Conservation (phyloP, 2,113 vertebrate species). For the Puntigrus tetrazona region DNA sequence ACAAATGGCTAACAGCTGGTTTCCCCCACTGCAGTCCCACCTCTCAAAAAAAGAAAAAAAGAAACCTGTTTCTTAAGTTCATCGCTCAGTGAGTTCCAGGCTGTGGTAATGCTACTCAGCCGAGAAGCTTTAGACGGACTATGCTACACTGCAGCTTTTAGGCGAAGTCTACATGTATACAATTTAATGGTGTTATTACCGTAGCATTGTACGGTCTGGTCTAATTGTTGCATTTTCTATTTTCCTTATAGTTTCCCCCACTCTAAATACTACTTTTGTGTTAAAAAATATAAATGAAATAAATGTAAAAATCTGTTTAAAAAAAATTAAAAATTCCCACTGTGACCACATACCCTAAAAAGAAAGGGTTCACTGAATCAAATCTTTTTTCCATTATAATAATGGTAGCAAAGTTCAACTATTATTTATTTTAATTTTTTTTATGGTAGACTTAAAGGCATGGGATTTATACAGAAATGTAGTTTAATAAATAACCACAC, state of each 20-base stretch:
- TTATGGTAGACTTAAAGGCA: neutral
- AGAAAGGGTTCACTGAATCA: neutral
- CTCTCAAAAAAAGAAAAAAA: slow-evolving; percentile 50
- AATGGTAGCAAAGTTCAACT: neutral
- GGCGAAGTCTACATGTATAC: neutral
- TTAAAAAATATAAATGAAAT: no score
- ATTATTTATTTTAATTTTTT: neutral
- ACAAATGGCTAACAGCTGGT: slow-evolving; percentile 87
- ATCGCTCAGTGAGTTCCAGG: slow-evolving; percentile 41
- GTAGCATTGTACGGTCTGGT: neutral
- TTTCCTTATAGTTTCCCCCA: neutral
- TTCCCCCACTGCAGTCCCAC: slow-evolving; percentile 72
- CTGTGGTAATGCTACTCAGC: slow-evolving; percentile 34
- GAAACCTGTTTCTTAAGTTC: slow-evolving; percentile 61
- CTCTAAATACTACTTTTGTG: no score
- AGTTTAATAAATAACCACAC: neutral
- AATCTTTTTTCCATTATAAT: neutral
- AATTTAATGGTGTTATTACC: neutral
- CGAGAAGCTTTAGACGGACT: slow-evolving; percentile 5
- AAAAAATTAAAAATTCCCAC: neutral
- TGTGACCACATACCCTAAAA: neutral
- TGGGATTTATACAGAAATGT: neutral
- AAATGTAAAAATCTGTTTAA: neutral
- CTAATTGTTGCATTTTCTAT: neutral
- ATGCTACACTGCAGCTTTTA: neutral